Conservation (phyloP, 1,140 invertebrate genomes). For the Asobara japonica region DNA sequence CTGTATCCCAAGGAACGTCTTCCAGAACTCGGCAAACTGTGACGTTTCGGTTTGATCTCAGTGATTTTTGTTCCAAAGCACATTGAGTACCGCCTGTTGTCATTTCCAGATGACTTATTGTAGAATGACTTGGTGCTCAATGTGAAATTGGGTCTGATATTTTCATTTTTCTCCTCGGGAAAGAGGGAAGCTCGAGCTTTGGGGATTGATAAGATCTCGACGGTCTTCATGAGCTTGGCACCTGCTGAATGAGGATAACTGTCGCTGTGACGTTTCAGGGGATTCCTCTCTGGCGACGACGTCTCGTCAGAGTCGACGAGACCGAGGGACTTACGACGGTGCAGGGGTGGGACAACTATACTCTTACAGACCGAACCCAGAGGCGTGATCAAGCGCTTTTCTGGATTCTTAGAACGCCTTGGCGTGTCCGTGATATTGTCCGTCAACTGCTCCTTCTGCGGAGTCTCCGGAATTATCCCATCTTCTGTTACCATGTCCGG, state of each 20-base stretch:
- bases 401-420: constrained; percentile 44
- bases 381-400: constrained; percentile 52
- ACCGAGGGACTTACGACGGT: constrained; percentile 51
- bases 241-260: not conserved
- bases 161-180: constrained; percentile 45
- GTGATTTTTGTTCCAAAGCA: constrained; percentile 27
- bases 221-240: constrained; percentile 44
- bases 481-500: not conserved
- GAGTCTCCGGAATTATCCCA: constrained; percentile 11
- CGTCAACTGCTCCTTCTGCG: constrained; percentile 39
- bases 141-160: constrained; percentile 36
- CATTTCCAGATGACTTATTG: constrained; percentile 21
- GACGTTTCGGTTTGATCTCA: constrained; percentile 32
- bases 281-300: constrained; percentile 43
- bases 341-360: constrained; percentile 45
- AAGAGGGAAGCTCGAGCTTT: constrained; percentile 58
- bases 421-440: constrained; percentile 49
- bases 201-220: constrained; percentile 42
- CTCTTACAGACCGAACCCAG: constrained; percentile 49
- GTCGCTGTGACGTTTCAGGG: constrained; percentile 48
- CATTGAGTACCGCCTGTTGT: constrained; percentile 19
- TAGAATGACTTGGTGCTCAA: constrained; percentile 58
- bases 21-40: constrained; percentile 40
- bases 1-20: constrained; percentile 32
- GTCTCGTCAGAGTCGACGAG: constrained; percentile 34